A percentile compares a stretch with the other conserved stretches of the same genome.
Evolutionary conservation across 2,113 vertebrate species (phyloP).

Genomic region (Microtus ochrogaster): DNA sequence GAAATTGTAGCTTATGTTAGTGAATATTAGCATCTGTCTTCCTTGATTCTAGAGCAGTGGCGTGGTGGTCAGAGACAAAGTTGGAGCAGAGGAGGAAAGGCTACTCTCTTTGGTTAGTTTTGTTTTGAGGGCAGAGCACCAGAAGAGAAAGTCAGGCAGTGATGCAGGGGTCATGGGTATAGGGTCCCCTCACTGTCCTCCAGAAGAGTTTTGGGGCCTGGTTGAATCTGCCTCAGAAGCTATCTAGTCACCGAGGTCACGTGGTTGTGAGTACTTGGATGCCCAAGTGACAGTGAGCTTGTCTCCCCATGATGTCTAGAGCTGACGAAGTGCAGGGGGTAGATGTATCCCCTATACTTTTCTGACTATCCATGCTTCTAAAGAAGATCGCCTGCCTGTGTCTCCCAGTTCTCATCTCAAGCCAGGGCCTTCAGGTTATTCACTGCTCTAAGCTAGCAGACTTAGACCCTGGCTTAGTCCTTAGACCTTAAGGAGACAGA

Average conservation of each 20-base stretch:
- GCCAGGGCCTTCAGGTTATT: not conserved
- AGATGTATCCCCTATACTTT: not conserved
- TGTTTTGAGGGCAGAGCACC: not conserved
- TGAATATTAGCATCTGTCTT: not conserved
- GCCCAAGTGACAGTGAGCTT: not conserved
- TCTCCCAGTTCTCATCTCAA: not conserved
- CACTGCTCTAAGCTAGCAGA: not conserved
- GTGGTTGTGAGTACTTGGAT: not conserved
- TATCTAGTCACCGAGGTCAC: not conserved
- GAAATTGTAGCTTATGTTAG: not conserved
- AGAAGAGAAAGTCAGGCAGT: not conserved
- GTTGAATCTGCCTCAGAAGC: not conserved
- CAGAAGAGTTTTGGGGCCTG: not conserved
- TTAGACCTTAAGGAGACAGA: not conserved
- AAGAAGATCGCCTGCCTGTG: not conserved
- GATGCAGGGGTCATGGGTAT: no score
- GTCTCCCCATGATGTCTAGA: not conserved
- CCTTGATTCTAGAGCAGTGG: not conserved
- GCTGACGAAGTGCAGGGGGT: not conserved
- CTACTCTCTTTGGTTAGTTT: not conserved
- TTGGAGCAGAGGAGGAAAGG: not conserved
- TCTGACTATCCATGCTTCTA: not conserved
- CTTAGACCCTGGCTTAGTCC: not conserved
- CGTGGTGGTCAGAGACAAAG: accelerated
- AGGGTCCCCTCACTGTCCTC: no score